Evolutionary conservation across 1,140 invertebrate genomes (phyloP).

Genomic region (Calosoma granatense): DNA sequence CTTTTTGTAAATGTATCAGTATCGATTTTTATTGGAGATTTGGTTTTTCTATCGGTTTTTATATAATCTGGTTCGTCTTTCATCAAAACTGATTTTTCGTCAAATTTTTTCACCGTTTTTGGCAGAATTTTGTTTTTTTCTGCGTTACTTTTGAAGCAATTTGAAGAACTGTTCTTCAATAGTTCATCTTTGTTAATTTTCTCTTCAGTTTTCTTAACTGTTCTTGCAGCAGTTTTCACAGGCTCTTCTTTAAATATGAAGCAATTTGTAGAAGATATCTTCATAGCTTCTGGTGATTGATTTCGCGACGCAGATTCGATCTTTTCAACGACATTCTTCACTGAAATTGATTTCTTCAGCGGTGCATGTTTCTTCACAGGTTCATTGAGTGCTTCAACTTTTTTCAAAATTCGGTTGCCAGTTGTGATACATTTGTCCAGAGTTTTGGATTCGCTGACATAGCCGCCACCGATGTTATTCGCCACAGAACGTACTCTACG

Average conservation of each 20-base stretch:
- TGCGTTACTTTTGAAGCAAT: too few species aligned
- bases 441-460: constrained; percentile 22
- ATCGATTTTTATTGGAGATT: too few species aligned
- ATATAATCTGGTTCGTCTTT: background rate
- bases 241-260: too few species aligned
- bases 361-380: background rate
- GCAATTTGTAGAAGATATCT: background rate
- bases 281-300: too few species aligned
- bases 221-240: too few species aligned
- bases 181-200: background rate
- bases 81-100: too few species aligned
- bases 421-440: constrained; percentile 32
- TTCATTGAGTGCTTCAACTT: constrained; percentile 27
- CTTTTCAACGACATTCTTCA: constrained; percentile 20
- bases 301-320: constrained; percentile 11
- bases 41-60: background rate
- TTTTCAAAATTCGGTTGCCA: constrained; percentile 30
- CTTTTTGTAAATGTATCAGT: too few species aligned
- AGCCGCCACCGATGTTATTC: background rate
- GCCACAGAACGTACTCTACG: background rate
- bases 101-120: too few species aligned
- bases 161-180: background rate
- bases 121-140: too few species aligned
- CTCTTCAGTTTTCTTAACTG: background rate
- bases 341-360: background rate